Evolutionary conservation across 2,797 vertebrate species (phyloP).

Genomic region (Rhabdophis nuchalis): DNA sequence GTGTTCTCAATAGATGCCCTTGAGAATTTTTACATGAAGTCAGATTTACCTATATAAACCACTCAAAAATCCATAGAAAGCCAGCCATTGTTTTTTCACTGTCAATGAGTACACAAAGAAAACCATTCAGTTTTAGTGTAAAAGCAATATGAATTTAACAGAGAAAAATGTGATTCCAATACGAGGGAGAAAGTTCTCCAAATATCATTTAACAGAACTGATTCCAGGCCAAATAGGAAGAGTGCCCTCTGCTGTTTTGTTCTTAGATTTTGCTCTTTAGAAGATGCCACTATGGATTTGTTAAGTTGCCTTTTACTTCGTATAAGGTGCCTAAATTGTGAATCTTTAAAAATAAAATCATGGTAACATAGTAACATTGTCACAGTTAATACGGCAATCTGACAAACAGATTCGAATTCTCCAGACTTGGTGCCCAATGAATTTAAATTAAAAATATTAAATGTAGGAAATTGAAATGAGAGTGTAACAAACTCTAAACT

Average conservation of each 20-base stretch:
- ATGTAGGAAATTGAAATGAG: background rate
- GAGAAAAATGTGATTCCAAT: background rate
- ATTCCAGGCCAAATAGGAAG: constrained; percentile 17
- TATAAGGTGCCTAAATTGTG: rapidly evolving
- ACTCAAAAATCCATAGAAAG: background rate
- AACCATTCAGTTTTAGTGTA: background rate
- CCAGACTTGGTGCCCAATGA: background rate
- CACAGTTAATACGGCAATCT: background rate
- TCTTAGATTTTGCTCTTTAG: constrained; percentile 1
- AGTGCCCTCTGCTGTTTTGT: constrained; percentile 49
- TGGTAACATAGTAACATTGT: background rate
- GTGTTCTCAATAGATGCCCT: background rate
- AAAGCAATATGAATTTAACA: background rate
- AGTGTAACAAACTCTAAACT: background rate
- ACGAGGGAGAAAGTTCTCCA: background rate
- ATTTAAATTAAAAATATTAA: background rate
- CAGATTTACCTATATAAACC: background rate
- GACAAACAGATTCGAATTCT: background rate
- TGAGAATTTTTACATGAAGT: background rate
- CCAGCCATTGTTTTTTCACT: background rate
- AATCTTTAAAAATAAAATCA: background rate
- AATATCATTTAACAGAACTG: background rate
- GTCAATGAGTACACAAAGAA: background rate
- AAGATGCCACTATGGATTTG: background rate
- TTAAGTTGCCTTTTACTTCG: background rate